Evolutionary conservation across 2,113 vertebrate genomes (phyloP), one percentile per base, ranked within the genome.

Genomic region (Rhineura floridana): DNA sequence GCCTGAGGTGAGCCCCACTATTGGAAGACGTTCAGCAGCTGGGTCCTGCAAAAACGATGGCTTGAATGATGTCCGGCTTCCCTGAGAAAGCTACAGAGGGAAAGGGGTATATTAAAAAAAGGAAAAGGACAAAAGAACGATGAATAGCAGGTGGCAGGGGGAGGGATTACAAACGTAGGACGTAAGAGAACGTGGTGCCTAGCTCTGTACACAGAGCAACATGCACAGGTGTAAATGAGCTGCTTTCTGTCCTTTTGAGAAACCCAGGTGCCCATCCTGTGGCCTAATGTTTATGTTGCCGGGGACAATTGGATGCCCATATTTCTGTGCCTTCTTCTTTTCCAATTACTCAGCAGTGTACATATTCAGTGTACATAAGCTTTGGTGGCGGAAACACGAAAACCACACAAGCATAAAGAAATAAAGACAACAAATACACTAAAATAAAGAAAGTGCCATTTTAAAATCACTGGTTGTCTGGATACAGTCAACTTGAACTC

Each of bases 231-330:
- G 19, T 19, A 44, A 72, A 44, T 63, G 39, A 17, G 42, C 42
- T n/a, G 59, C 62, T 63, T 77, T 55, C 55, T 36, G 28, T 12
- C 72, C 84, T 63, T 21, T 63, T 65, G 28, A 65, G 73, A 48
- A 65, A 48, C 39, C 55, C 17, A 62, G 59, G 30, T 76, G 52
- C 28, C 84, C 46, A 6, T 63, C 55, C 63, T 62, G 46, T 85
- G 55, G 39, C 42, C 42, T 72, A 77, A 46, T 86, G 65, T 86
- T 76, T 86, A 25, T 48, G 72, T 77, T 77, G 70, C 72, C 84
- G 77, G 33, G 30, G 39, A 52, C 23, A 21, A 77, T 39, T 21
- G 73, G 44, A 44, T 36, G 48, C 23, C 55, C 63, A 42, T 39
- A 19, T 77, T 77, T 77, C 55, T 77, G 28, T n/a, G 30, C 28